phyloP scores from a whole-genome alignment of 2,888 invertebrate species.

The Lathronympha strigana region DNA sequence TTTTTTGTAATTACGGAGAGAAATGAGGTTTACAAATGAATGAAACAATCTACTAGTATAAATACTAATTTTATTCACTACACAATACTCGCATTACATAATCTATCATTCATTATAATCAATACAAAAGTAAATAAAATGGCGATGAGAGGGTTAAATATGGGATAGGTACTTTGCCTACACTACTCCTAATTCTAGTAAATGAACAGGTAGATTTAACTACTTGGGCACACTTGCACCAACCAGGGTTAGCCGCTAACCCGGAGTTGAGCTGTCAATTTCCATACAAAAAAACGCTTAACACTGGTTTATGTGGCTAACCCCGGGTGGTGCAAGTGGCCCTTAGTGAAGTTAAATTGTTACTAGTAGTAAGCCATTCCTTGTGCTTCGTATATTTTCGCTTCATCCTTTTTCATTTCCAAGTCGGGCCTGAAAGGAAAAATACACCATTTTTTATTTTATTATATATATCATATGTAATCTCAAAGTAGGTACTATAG shows the following conservation, averaged over 20 bases:
- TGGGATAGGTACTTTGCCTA: slow-evolving; percentile 12
- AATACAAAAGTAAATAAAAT: slow-evolving; percentile 36
- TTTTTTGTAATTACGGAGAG: too few species aligned
- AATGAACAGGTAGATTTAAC: neutral
- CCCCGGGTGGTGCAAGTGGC: too few species aligned
- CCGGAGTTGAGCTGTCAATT: too few species aligned
- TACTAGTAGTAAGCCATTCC: slow-evolving; percentile 67
- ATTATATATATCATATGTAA: too few species aligned
- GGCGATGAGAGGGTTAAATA: slow-evolving; percentile 34
- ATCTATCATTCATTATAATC: neutral
- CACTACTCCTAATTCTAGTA: slow-evolving; percentile 14
- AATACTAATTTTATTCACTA: slow-evolving; percentile 14
- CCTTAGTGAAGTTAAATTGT: too few species aligned
- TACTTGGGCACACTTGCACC: neutral
- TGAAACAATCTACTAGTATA: slow-evolving; percentile 1
- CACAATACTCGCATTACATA: slow-evolving; percentile 11
- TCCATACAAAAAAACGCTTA: too few species aligned
- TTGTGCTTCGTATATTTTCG: slow-evolving; percentile 70
- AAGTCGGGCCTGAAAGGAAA: slow-evolving; percentile 69
- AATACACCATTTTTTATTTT: too few species aligned
- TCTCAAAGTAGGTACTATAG: too few species aligned
- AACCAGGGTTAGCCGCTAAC: too few species aligned
- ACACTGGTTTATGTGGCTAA: too few species aligned
- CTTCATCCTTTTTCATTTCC: slow-evolving; percentile 73
- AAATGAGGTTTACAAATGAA: neutral